Conservation (phyloP, 23 tunicate genomes). For the Corella eumyota region DNA sequence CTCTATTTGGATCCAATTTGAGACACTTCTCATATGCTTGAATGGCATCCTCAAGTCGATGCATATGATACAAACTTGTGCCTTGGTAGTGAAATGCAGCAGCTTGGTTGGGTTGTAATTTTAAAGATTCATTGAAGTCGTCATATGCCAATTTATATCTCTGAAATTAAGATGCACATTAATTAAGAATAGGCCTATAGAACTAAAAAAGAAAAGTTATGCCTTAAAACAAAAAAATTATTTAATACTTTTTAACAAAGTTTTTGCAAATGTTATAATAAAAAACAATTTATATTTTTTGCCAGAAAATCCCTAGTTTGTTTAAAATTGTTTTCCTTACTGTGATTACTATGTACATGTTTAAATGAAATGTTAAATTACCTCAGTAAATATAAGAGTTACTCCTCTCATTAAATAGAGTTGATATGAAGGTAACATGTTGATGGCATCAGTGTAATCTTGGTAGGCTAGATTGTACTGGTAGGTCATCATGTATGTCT, state of each 20-base stretch:
- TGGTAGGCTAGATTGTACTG: constrained; percentile 31
- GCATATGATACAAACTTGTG: constrained; percentile 58
- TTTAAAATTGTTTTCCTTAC: too few relatives aligned
- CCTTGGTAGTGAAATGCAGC: constrained; percentile 58
- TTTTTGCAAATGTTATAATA: neutral
- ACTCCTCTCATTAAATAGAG: constrained; percentile 29
- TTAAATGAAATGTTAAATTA: too few relatives aligned
- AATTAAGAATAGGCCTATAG: neutral
- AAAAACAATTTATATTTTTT: neutral
- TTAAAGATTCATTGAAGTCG: constrained; percentile 45
- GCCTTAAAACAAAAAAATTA: too few relatives aligned
- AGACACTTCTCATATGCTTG: constrained; percentile 31
- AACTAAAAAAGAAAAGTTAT: neutral
- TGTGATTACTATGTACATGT: too few relatives aligned
- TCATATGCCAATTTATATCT: constrained; percentile 31
- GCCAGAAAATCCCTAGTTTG: too few relatives aligned
- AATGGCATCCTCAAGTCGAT: constrained; percentile 40
- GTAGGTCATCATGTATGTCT: constrained; percentile 31
- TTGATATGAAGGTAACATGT: constrained; percentile 11
- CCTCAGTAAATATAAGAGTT: constrained; percentile 30
- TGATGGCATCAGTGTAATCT: constrained; percentile 48
- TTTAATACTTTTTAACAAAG: neutral
- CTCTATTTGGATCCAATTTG: constrained; percentile 31
- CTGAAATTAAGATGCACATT: constrained; percentile 11
- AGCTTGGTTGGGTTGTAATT: constrained; percentile 41